Evolutionary conservation across 2,113 vertebrate genomes (phyloP).

Genomic region (Alethe diademata): DNA sequence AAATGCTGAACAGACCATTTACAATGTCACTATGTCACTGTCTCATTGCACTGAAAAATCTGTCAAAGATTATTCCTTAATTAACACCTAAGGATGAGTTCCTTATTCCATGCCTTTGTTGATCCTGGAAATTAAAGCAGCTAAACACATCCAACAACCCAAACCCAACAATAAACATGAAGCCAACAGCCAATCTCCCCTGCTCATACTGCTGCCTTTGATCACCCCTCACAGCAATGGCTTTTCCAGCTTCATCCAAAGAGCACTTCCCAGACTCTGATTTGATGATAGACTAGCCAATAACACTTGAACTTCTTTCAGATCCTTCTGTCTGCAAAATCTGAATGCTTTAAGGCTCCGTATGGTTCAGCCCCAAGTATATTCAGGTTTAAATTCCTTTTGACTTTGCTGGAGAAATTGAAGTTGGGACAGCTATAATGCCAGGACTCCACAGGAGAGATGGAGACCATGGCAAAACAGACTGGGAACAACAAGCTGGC

Average conservation of each 20-base stretch:
- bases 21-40: accelerated
- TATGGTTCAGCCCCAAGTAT: neutral
- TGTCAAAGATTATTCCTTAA: neutral
- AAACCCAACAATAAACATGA: neutral
- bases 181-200: neutral
- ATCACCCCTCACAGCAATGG: neutral
- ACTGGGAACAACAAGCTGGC: neutral
- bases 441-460: neutral
- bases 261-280: neutral
- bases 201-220: neutral
- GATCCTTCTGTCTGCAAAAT: neutral
- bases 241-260: neutral
- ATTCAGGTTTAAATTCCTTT: neutral
- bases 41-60: neutral
- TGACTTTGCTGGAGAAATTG: neutral
- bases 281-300: neutral
- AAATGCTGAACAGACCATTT: neutral
- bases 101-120: neutral
- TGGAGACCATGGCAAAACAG: neutral
- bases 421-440: neutral
- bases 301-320: neutral
- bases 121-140: neutral
- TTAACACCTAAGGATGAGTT: neutral
- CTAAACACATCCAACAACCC: neutral
- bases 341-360: neutral